A percentile compares a stretch with the other conserved stretches of the same genome.
Evolutionary conservation across 1,140 invertebrate genomes (phyloP).

Genomic region (Penaeus japonicus): DNA sequence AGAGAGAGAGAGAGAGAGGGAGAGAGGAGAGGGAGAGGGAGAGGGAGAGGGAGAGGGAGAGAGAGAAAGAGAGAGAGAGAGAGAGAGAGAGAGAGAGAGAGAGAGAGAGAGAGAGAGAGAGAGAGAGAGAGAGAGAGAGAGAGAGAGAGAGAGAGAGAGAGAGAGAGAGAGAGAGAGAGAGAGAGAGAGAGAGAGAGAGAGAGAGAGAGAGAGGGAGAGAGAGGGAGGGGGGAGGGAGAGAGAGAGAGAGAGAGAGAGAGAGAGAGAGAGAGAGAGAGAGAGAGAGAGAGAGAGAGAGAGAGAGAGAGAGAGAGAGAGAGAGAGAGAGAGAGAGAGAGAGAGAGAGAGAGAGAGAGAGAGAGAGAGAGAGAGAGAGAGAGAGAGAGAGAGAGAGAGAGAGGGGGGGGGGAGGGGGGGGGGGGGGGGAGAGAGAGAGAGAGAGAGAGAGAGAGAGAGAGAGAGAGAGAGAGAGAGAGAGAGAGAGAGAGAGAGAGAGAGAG

Average conservation of each 20-base stretch:
- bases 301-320: background rate
- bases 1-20: background rate
- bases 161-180: background rate
- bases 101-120: no score
- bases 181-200: background rate
- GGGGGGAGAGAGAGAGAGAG: no score
- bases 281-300: background rate
- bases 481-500: no score
- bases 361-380: no score
- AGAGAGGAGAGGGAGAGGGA: background rate
- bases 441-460: no score
- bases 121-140: no score
- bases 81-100: no score
- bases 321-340: background rate
- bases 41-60: background rate
- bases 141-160: no score
- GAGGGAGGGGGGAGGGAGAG: background rate
- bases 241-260: background rate
- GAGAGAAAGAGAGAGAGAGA: background rate
- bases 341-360: constrained; percentile 1
- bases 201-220: background rate
- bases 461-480: no score
- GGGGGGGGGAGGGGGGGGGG: no score
- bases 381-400: no score
- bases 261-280: background rate